These are phyloP conservation scores for Capitulum mitella DNA, from an alignment of 2,888 invertebrate genomes.

Conservation along the genomic window DNA sequence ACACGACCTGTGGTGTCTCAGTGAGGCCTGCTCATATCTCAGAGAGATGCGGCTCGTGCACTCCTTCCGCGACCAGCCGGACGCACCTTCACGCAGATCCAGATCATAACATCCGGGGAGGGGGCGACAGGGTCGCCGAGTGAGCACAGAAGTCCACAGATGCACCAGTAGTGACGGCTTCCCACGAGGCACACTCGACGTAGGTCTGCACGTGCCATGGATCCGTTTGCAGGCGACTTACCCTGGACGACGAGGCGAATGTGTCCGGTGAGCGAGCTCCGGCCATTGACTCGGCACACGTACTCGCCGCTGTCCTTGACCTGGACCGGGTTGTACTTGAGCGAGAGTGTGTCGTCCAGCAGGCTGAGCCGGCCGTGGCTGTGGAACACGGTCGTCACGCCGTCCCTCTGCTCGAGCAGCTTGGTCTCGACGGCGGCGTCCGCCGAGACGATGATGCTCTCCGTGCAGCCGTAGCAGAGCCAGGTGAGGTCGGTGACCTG, in stretches of 20 bases:
- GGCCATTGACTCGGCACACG: not conserved
- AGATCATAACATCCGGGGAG: no score
- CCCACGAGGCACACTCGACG: no score
- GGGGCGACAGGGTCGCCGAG: no score
- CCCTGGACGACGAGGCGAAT: not conserved
- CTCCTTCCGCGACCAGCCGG: no score
- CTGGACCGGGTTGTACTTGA: not conserved
- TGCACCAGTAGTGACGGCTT: no score
- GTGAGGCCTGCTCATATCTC: no score
- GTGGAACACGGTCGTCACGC: conserved; percentile 1
- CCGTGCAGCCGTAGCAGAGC: conserved; percentile 3
- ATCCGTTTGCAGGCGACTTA: no score
- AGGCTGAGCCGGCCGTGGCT: conserved; percentile 1
- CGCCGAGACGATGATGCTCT: not conserved
- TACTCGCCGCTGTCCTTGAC: conserved; percentile 20
- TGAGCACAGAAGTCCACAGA: no score
- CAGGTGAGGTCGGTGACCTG: not conserved
- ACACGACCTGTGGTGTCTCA: no score
- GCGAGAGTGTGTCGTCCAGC: conserved; percentile 1
- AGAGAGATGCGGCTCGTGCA: no score
- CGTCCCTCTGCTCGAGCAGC: not conserved
- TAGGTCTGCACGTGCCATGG: no score
- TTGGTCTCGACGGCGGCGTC: not conserved
- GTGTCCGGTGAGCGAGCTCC: not conserved
- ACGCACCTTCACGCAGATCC: no score